These are phyloP conservation scores for Cyanoramphus novaezelandiae DNA, from an alignment of 2,113 vertebrate genomes.

Conservation along the genomic window DNA sequence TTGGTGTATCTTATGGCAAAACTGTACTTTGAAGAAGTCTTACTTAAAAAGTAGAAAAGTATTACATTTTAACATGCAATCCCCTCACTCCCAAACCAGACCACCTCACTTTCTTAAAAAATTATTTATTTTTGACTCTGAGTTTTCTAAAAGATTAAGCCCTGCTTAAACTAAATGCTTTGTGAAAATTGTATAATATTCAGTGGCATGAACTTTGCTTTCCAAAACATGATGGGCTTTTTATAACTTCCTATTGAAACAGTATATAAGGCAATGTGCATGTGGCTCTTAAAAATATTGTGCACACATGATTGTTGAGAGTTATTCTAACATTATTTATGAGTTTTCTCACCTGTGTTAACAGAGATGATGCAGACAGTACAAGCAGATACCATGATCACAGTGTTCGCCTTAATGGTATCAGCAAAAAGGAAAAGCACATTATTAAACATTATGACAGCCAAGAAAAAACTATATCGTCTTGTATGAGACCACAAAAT, in stretches of 20 bases:
- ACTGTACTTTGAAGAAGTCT: not conserved
- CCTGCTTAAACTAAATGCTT: not conserved
- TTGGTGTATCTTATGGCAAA: not conserved
- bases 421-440: not conserved
- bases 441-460: not conserved
- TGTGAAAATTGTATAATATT: not conserved
- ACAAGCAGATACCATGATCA: not conserved
- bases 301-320: not conserved
- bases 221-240: not conserved
- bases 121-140: not conserved
- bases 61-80: not conserved
- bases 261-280: not conserved
- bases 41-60: not conserved
- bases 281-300: not conserved
- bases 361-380: not conserved
- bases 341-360: not conserved
- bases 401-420: not conserved
- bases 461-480: not conserved
- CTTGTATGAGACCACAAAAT: not conserved
- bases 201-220: not conserved
- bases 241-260: not conserved
- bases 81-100: not conserved
- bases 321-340: not conserved
- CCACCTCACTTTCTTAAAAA: rapidly evolving
- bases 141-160: not conserved